Evolutionary conservation across 2,797 vertebrate genomes (phyloP).

Genomic region (Poecilia picta): DNA sequence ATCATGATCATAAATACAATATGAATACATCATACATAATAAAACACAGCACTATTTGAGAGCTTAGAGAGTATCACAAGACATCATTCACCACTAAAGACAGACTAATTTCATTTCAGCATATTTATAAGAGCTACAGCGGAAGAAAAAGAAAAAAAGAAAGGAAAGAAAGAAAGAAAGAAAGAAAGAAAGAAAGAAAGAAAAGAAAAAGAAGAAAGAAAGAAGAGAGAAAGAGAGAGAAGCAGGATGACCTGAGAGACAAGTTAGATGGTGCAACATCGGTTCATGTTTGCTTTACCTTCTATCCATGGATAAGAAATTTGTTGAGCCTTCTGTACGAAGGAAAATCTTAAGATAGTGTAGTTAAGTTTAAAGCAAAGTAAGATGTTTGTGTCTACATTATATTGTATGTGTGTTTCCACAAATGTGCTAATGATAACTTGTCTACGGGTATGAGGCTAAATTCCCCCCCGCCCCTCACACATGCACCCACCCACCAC

Average conservation of each 20-base stretch:
- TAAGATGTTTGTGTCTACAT: neutral
- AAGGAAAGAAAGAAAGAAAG: conserved; percentile 56
- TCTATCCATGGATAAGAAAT: neutral
- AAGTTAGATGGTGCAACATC: neutral
- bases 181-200: too few relatives aligned
- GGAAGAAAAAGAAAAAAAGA: conserved; percentile 63
- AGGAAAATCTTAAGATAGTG: neutral
- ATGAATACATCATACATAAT: conserved; percentile 83
- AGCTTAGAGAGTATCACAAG: conserved; percentile 83
- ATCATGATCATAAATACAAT: conserved; percentile 81
- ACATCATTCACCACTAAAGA: conserved; percentile 85
- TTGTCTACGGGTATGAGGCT: neutral
- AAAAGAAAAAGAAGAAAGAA: too few relatives aligned
- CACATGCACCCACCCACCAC: neutral
- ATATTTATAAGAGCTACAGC: conserved; percentile 84
- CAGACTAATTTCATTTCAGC: conserved; percentile 83
- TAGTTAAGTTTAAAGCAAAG: neutral
- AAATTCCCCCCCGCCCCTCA: neutral
- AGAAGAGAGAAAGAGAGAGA: too few relatives aligned
- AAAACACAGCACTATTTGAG: conserved; percentile 84
- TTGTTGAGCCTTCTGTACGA: neutral
- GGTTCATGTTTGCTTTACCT: neutral
- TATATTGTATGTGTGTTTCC: neutral
- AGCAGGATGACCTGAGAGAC: neutral
- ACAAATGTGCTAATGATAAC: neutral